Conservation (phyloP, 2,113 vertebrate species). For the Apodemus speciosus region DNA sequence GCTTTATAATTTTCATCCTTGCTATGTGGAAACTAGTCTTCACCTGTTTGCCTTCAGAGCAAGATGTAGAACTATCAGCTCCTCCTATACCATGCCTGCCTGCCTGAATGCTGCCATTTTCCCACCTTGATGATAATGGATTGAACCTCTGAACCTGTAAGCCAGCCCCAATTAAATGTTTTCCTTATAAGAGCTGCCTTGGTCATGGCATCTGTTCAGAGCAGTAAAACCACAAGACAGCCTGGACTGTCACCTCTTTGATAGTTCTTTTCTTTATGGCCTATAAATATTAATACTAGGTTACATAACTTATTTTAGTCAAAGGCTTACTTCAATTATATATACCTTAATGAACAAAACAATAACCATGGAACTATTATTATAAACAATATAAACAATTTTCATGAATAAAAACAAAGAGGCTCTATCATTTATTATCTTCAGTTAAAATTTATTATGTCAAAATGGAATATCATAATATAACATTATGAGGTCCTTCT, state of each 20-base stretch:
- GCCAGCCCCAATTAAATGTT: too few species aligned
- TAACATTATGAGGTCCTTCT: not conserved
- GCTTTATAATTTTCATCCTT: too few species aligned
- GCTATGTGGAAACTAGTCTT: too few species aligned
- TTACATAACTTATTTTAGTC: slow-evolving; percentile 28
- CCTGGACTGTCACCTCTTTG: not conserved
- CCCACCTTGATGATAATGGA: too few species aligned
- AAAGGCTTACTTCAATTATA: not conserved
- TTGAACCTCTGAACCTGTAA: too few species aligned
- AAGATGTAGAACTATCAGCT: too few species aligned
- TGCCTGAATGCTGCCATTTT: too few species aligned
- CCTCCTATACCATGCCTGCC: too few species aligned
- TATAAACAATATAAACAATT: not conserved
- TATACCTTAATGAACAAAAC: not conserved
- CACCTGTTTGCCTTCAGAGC: too few species aligned
- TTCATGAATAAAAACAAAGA: not conserved
- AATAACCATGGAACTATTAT: not conserved
- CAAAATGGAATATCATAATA: slow-evolving; percentile 8
- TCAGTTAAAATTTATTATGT: slow-evolving; percentile 23
- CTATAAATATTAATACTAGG: slow-evolving; percentile 35
- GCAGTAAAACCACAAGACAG: too few species aligned
- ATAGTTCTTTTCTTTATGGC: not conserved
- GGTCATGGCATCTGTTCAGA: too few species aligned
- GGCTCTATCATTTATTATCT: not conserved
- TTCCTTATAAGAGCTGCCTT: too few species aligned